Percentiles rank a stretch among this genome's conserved stretches.
These are phyloP conservation scores for Ricordea florida DNA, from an alignment of 92 coral and sea anemone species.

Conservation along the genomic window DNA sequence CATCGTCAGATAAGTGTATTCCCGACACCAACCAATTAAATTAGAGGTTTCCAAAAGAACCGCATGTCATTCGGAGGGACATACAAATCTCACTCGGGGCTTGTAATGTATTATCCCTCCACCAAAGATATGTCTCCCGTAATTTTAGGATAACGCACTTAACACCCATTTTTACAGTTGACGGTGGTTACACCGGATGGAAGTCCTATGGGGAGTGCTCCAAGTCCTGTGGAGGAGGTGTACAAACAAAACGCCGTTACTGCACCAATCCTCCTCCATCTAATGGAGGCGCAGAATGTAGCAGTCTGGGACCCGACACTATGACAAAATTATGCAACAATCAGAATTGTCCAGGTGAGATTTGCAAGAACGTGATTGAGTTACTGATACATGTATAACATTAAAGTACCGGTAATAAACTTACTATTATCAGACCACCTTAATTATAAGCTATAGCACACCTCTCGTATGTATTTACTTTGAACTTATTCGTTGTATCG, in stretches of 20 bases:
- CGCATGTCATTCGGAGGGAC: no score
- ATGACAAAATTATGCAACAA: not conserved
- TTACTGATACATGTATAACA: no score
- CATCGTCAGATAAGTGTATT: no score
- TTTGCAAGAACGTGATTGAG: no score
- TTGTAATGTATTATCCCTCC: no score
- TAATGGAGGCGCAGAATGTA: not conserved
- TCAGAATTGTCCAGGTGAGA: slow-evolving; percentile 16
- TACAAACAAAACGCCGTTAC: not conserved
- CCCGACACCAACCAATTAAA: no score
- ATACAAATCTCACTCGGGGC: no score
- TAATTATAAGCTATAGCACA: not conserved
- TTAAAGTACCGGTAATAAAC: no score
- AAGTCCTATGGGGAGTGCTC: slow-evolving; percentile 5
- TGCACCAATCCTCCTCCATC: slow-evolving; percentile 40
- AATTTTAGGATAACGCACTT: not conserved
- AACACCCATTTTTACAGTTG: not conserved
- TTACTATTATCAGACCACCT: no score
- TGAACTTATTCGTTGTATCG: not conserved
- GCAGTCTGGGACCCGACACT: not conserved
- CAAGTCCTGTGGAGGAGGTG: slow-evolving; percentile 24
- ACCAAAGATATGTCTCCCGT: no score
- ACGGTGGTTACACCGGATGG: slow-evolving; percentile 25
- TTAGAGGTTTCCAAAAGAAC: no score
- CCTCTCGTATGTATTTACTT: not conserved